A percentile compares a stretch with the other conserved stretches of the same genome.
Evolutionary conservation across 2,888 invertebrate species (phyloP).

Genomic region (Cephus rjabovi): DNA sequence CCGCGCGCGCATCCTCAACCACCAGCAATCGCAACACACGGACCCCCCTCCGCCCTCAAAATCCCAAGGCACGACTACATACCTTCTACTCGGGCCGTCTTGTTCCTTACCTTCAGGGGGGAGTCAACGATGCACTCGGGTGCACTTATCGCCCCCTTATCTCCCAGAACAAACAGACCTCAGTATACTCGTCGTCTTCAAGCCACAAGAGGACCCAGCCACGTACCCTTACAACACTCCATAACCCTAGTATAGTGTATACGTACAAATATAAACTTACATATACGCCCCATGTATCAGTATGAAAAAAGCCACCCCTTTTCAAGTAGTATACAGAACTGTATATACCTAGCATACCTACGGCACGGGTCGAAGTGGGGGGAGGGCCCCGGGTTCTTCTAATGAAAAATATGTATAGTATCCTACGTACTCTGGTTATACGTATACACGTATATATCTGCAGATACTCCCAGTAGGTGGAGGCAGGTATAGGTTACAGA

Average conservation of each 20-base stretch:
- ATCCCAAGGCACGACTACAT: neutral
- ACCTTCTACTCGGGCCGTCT: neutral
- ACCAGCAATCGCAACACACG: neutral
- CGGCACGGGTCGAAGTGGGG: neutral
- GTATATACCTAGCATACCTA: neutral
- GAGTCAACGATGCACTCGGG: neutral
- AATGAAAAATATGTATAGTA: neutral
- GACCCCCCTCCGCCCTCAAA: neutral
- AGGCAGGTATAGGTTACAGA: conserved; percentile 13
- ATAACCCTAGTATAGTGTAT: neutral
- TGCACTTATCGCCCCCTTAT: neutral
- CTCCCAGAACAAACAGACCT: neutral
- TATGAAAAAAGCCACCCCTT: neutral
- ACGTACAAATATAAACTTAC: neutral
- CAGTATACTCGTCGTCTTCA: neutral
- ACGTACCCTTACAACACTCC: neutral
- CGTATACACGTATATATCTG: neutral
- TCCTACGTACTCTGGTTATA: neutral
- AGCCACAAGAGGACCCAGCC: neutral
- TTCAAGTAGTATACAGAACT: neutral
- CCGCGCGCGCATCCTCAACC: neutral
- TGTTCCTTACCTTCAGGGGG: neutral
- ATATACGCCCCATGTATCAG: neutral
- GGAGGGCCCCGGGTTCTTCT: neutral
- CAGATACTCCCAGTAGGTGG: neutral